Evolutionary conservation across 1,140 invertebrate species (phyloP).

Genomic region (Cryptotermes secundus): DNA sequence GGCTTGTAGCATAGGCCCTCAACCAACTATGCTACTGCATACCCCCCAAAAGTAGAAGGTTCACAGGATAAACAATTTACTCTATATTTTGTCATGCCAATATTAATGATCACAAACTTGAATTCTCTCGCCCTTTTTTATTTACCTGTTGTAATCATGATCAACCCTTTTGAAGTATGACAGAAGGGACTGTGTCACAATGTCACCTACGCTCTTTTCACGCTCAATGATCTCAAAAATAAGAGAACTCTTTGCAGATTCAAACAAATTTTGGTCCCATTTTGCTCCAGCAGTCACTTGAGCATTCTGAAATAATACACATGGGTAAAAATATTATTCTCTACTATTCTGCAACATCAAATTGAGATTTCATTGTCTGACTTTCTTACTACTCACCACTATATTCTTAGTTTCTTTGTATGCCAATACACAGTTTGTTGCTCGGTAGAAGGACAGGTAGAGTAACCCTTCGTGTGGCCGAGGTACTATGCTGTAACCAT

Average conservation of each 20-base stretch:
- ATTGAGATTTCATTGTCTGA: too few relatives aligned
- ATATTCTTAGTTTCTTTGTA: conserved; percentile 76
- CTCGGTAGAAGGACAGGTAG: conserved; percentile 68
- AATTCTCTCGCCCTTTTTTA: too few relatives aligned
- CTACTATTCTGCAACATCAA: too few relatives aligned
- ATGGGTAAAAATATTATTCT: conserved; percentile 24
- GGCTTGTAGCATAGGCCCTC: too few relatives aligned
- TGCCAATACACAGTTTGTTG: conserved; percentile 72
- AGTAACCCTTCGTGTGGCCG: conserved; percentile 68
- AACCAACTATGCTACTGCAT: too few relatives aligned
- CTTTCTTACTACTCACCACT: conserved; percentile 62
- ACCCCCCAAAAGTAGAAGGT: too few relatives aligned
- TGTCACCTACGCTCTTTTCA: conserved; percentile 73
- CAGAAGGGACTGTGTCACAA: conserved; percentile 67
- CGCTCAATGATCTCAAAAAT: conserved; percentile 81
- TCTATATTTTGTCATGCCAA: not conserved
- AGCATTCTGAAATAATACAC: conserved; percentile 55
- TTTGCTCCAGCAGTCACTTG: conserved; percentile 59
- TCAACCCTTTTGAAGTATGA: conserved; percentile 69
- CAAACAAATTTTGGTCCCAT: conserved; percentile 73
- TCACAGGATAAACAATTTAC: not conserved
- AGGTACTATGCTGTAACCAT: conserved; percentile 66
- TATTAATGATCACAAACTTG: not conserved
- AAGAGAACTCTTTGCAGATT: conserved; percentile 79
- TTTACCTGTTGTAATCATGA: conserved; percentile 67